A percentile compares a stretch with the other conserved stretches of the same genome.
phyloP scores from a whole-genome alignment of 2,113 vertebrate species.

The Notarius lentiginosus region DNA sequence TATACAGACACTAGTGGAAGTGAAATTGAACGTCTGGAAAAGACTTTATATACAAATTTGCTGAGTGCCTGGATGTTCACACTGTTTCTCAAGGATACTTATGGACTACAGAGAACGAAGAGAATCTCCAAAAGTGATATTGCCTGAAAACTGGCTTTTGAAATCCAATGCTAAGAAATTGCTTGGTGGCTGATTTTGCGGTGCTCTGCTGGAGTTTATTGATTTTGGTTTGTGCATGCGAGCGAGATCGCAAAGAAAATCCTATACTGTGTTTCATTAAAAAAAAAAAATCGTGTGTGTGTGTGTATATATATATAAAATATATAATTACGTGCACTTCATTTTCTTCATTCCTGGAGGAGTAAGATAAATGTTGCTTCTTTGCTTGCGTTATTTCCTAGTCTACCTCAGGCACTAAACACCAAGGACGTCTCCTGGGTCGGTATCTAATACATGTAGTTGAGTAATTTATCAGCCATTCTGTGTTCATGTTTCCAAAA shows the following conservation, averaged over 20 bases:
- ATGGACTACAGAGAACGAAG: neutral
- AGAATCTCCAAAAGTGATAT: slow-evolving; percentile 39
- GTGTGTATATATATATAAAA: neutral
- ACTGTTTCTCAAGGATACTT: neutral
- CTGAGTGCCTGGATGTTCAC: neutral
- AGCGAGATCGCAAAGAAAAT: slow-evolving; percentile 60
- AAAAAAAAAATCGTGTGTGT: slow-evolving; percentile 60
- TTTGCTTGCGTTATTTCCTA: slow-evolving; percentile 62
- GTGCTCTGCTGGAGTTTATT: slow-evolving; percentile 64
- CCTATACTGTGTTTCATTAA: slow-evolving; percentile 70
- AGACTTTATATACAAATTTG: neutral
- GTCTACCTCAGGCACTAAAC: slow-evolving; percentile 44
- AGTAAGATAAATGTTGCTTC: slow-evolving; percentile 64
- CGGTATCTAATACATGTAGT: slow-evolving; percentile 1
- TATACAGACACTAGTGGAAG: neutral
- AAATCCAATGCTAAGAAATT: slow-evolving; percentile 70
- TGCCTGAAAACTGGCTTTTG: slow-evolving; percentile 58
- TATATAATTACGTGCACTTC: slow-evolving; percentile 67
- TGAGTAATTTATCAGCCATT: neutral
- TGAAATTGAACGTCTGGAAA: neutral
- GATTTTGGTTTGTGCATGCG: slow-evolving; percentile 59
- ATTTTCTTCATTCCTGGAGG: slow-evolving; percentile 61
- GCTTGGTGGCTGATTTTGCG: slow-evolving; percentile 63
- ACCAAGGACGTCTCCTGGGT: slow-evolving; percentile 22
- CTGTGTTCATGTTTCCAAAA: neutral